phyloP scores from a whole-genome alignment of 2,797 vertebrate species.

The Miichthys miiuy region DNA sequence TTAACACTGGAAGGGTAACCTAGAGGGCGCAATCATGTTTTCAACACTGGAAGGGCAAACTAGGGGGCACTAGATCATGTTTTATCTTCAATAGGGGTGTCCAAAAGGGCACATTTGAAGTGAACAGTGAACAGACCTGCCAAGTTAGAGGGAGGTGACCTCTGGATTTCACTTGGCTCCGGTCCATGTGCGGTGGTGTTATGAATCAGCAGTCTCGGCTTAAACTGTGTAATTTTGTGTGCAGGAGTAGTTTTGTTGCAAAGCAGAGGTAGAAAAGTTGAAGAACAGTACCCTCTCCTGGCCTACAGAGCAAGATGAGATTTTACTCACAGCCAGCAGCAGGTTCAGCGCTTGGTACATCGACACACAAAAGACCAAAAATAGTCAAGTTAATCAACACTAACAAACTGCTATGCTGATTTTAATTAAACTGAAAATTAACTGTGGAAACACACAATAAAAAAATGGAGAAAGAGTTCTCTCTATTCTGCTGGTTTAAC shows the following conservation, averaged over 20 bases:
- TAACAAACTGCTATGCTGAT: background rate
- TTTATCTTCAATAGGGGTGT: too few species aligned
- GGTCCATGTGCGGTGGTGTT: slow-evolving; percentile 12
- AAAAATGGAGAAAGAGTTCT: background rate
- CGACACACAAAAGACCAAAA: background rate
- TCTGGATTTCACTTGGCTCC: slow-evolving; percentile 11
- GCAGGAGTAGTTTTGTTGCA: slow-evolving; percentile 2
- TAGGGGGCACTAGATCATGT: too few species aligned
- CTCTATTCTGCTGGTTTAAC: slow-evolving; percentile 26
- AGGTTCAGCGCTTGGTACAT: background rate
- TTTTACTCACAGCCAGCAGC: slow-evolving; percentile 20
- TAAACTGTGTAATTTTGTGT: slow-evolving; percentile 1
- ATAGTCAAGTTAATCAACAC: slow-evolving; percentile 12
- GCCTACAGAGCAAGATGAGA: slow-evolving; percentile 43
- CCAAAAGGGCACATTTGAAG: too few species aligned
- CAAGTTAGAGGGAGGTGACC: slow-evolving; percentile 10
- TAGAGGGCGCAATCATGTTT: too few species aligned
- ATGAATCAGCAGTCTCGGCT: slow-evolving; percentile 35
- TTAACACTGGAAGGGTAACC: too few species aligned
- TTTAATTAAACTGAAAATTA: background rate
- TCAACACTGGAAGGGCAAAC: too few species aligned
- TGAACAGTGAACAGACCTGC: background rate
- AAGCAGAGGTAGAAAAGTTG: slow-evolving; percentile 51
- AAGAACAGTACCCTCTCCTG: slow-evolving; percentile 81
- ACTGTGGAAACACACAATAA: slow-evolving; percentile 1